Evolutionary conservation across 2,797 vertebrate species (phyloP), one percentile per base, ranked within the genome.

Genomic region (Sylvia borin): DNA sequence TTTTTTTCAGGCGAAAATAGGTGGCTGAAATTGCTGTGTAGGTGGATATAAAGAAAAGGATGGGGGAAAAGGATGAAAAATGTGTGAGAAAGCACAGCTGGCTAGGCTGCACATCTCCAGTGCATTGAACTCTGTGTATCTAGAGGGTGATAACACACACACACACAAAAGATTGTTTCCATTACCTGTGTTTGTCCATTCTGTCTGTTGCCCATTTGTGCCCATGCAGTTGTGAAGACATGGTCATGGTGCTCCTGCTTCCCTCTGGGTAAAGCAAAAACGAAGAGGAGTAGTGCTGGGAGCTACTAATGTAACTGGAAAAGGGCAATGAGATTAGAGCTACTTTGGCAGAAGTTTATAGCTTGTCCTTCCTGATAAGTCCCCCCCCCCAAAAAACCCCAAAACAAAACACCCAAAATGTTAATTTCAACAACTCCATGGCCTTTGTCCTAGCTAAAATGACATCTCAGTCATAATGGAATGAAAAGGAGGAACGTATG

Each of bases 51-150:
- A 94, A 34, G 71, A 78, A 82, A 70, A 89, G 47, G 22, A 51
- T 43, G 22, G 31, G 29, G 64, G 76, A n/a, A 67, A 86, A 62
- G 10, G 32, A n/a, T 85, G 76, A 94, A 85, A 92, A 75, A 40
- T 14, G 29, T 76, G 38, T 38, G 31, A 83, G 67, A 67, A 85
- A 90, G 68, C 58, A 73, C 68, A 91, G 66, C 47, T 85, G 54
- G 48, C 34, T 75, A 17, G 32, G 36, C 34, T 85, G 53, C 32
- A 74, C 64, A 85, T 85, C 91, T 86, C 65, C 65, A 21, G 11
- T 12, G 34, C 32, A 13, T 54, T 65, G 54, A 81, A 9, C 20
- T 71, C 10, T 47, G 36, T 62, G 38, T 22, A 8, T 32, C 22
- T 26, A 62, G 22, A 25, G 32, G 11, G 11, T 79, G 53, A 25